phyloP scores from a whole-genome alignment of 2,888 invertebrate genomes.

The Melieria omissa region DNA sequence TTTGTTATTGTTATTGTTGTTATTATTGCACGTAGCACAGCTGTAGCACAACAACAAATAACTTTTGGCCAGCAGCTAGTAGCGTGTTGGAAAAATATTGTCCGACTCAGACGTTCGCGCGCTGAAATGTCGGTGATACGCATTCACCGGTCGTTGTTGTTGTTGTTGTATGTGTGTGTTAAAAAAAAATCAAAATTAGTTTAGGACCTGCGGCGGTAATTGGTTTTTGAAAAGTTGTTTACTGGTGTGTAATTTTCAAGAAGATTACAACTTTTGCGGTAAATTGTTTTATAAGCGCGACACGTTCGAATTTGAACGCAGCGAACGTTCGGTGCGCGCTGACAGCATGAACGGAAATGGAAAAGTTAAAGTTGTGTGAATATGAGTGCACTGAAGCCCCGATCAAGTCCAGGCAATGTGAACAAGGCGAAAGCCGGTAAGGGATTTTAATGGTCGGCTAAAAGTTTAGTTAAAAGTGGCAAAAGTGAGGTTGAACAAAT shows the following conservation, averaged over 20 bases:
- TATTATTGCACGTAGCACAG: background rate
- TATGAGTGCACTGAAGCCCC: background rate
- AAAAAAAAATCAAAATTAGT: constrained; percentile 19
- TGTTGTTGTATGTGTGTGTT: too few relatives aligned
- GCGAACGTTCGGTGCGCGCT: background rate
- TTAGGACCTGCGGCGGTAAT: constrained; percentile 27
- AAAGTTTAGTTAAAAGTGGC: background rate
- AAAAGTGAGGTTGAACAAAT: background rate
- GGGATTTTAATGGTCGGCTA: too few relatives aligned
- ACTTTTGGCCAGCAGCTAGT: too few relatives aligned
- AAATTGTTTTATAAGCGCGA: constrained; percentile 55
- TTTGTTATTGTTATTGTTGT: constrained; percentile 17
- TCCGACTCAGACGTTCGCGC: background rate
- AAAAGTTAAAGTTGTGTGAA: background rate
- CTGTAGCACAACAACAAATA: too few relatives aligned
- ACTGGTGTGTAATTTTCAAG: constrained; percentile 32
- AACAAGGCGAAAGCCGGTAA: too few relatives aligned
- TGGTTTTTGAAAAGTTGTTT: constrained; percentile 35
- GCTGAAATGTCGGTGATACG: background rate
- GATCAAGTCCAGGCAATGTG: too few relatives aligned
- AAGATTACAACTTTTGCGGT: constrained; percentile 41
- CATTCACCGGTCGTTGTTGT: background rate
- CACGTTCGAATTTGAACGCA: constrained; percentile 41
- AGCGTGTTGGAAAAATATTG: too few relatives aligned
- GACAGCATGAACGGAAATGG: background rate